These are phyloP conservation scores for Nomada ruficornis DNA, from an alignment of 2,888 invertebrate species.

Conservation along the genomic window DNA sequence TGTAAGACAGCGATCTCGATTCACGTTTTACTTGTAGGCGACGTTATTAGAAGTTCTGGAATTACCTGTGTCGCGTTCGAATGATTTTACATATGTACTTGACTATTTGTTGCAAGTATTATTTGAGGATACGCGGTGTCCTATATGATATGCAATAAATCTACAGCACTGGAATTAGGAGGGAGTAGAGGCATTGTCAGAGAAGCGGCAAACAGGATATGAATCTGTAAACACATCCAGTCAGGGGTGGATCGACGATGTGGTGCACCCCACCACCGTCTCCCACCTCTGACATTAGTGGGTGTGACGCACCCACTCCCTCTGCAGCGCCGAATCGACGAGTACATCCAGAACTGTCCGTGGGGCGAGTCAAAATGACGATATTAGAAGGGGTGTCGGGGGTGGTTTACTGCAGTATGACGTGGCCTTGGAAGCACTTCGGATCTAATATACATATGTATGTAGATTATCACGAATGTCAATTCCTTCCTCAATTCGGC, in stretches of 20 bases:
- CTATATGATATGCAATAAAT: not conserved
- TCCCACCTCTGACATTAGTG: slow-evolving; percentile 38
- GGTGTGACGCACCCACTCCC: slow-evolving; percentile 64
- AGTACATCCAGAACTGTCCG: slow-evolving; percentile 58
- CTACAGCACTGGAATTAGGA: not conserved
- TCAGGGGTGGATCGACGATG: slow-evolving; percentile 62
- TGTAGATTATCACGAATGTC: slow-evolving; percentile 24
- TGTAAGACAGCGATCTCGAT: slow-evolving; percentile 19
- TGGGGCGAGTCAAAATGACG: slow-evolving; percentile 59
- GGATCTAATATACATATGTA: slow-evolving; percentile 25
- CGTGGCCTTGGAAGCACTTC: slow-evolving; percentile 66
- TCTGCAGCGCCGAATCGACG: slow-evolving; percentile 52
- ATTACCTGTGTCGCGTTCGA: not conserved
- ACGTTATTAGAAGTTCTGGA: too few relatives aligned
- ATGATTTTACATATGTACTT: not conserved
- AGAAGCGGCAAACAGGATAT: slow-evolving; percentile 48
- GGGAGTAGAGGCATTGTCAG: slow-evolving; percentile 9
- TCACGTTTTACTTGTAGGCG: not conserved
- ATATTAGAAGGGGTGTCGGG: slow-evolving; percentile 31
- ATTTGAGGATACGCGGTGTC: too few relatives aligned
- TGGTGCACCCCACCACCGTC: slow-evolving; percentile 45
- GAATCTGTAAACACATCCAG: slow-evolving; percentile 70
- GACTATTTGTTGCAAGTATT: not conserved
- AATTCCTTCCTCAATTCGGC: not conserved
- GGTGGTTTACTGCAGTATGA: slow-evolving; percentile 62